These are phyloP conservation scores for Drosophila quadrilineata DNA, from an alignment of 1,140 invertebrate genomes.

Conservation along the genomic window DNA sequence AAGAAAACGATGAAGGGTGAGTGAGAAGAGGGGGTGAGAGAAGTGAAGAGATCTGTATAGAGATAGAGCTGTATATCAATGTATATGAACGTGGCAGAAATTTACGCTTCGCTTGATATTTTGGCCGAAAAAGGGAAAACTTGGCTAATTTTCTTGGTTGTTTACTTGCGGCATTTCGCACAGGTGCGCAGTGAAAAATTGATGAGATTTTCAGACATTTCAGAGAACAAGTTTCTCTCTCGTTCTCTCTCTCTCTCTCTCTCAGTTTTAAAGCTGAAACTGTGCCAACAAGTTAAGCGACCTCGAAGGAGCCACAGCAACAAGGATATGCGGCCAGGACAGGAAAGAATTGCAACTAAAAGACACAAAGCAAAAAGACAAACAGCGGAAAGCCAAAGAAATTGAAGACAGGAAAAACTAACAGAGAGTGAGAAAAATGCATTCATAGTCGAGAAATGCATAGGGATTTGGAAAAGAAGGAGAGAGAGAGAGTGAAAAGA, in stretches of 20 bases:
- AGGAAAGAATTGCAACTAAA: not conserved
- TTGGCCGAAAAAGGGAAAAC: conserved; percentile 45
- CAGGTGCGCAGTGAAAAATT: conserved; percentile 68
- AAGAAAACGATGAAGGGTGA: not conserved
- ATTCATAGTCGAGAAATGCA: conserved; percentile 49
- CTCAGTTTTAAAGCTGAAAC: conserved; percentile 32
- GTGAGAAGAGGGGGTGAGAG: not conserved
- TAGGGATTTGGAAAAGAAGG: not conserved
- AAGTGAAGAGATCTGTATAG: conserved; percentile 26
- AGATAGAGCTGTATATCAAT: conserved; percentile 49
- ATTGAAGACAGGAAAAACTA: not conserved
- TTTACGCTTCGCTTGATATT: conserved; percentile 48
- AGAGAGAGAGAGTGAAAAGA: not conserved
- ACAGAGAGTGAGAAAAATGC: conserved; percentile 20
- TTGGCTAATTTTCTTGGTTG: conserved; percentile 56
- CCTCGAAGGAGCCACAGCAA: not conserved
- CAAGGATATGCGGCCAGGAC: conserved; percentile 8
- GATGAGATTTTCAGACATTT: conserved; percentile 55
- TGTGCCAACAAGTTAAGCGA: conserved; percentile 3
- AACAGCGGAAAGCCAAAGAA: conserved; percentile 12
- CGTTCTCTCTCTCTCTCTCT: not conserved
- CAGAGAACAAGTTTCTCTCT: too few relatives aligned
- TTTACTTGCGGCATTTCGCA: conserved; percentile 2
- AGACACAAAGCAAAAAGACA: not conserved
- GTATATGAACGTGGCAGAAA: conserved; percentile 26